phyloP scores from a whole-genome alignment of 2,113 vertebrate genomes.

The Chamaea fasciata region DNA sequence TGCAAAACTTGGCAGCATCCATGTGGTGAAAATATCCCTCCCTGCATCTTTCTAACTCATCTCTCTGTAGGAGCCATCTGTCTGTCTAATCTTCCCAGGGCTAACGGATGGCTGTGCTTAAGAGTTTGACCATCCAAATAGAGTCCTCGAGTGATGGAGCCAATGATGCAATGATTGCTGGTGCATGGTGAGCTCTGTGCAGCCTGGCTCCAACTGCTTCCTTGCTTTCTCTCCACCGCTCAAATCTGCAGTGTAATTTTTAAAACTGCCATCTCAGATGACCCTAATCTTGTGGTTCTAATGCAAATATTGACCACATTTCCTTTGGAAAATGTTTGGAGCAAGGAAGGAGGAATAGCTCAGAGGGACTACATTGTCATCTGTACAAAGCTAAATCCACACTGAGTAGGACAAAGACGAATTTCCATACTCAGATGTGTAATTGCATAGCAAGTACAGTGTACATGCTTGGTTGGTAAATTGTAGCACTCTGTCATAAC shows the following conservation, averaged over 20 bases:
- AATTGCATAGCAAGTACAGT: background rate
- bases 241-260: background rate
- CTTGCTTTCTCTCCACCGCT: background rate
- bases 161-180: background rate
- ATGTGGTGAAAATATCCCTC: constrained; percentile 23
- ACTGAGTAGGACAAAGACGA: background rate
- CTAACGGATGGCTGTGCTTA: background rate
- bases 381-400: background rate
- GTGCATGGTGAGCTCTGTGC: background rate
- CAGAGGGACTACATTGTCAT: background rate
- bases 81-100: constrained; percentile 29
- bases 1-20: constrained; percentile 20
- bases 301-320: constrained; percentile 21
- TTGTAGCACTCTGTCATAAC: background rate
- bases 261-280: background rate
- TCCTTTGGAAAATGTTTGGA: background rate
- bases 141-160: background rate
- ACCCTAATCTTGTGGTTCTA: background rate
- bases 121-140: constrained; percentile 21
- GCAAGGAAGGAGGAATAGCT: background rate
- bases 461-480: background rate
- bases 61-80: constrained; percentile 38
- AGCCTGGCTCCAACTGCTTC: background rate
- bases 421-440: background rate
- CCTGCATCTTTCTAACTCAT: constrained; percentile 30